phyloP scores from a whole-genome alignment of 2,888 invertebrate genomes.

The Tethea ocularis region DNA sequence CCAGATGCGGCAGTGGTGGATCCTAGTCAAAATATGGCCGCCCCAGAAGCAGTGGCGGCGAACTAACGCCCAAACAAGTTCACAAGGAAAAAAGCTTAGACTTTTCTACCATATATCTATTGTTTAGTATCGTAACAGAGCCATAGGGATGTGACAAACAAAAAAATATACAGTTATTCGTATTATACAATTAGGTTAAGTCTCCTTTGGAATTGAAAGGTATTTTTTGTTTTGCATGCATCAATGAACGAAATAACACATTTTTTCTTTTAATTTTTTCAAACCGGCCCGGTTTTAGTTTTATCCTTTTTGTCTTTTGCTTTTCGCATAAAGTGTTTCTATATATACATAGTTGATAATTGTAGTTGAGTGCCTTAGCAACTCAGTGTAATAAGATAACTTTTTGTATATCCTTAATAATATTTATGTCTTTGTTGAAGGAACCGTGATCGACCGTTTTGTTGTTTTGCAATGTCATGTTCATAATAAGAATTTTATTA shows the following conservation, averaged over 20 bases:
- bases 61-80: slow-evolving; percentile 51
- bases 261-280: slow-evolving; percentile 43
- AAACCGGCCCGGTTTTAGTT: slow-evolving; percentile 44
- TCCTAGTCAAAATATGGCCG: slow-evolving; percentile 59
- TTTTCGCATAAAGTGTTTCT: slow-evolving; percentile 67
- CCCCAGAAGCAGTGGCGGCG: slow-evolving; percentile 49
- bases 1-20: slow-evolving; percentile 56
- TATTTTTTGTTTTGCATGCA: slow-evolving; percentile 67
- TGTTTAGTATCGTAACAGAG: slow-evolving; percentile 53
- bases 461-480: slow-evolving; percentile 39
- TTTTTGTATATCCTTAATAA: slow-evolving; percentile 61
- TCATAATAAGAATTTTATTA: slow-evolving; percentile 27
- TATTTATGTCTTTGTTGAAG: slow-evolving; percentile 40
- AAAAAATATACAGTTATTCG: slow-evolving; percentile 66
- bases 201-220: slow-evolving; percentile 76
- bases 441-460: slow-evolving; percentile 30
- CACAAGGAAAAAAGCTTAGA: slow-evolving; percentile 50
- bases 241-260: slow-evolving; percentile 69
- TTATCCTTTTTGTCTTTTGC: slow-evolving; percentile 39
- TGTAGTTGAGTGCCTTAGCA: slow-evolving; percentile 82
- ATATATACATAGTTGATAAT: slow-evolving; percentile 69
- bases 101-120: slow-evolving; percentile 61
- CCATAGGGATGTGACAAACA: slow-evolving; percentile 71
- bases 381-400: slow-evolving; percentile 75
- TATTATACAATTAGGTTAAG: slow-evolving; percentile 77